Evolutionary conservation across 2,888 invertebrate genomes (phyloP).

Genomic region (Coecobrya sp.): DNA sequence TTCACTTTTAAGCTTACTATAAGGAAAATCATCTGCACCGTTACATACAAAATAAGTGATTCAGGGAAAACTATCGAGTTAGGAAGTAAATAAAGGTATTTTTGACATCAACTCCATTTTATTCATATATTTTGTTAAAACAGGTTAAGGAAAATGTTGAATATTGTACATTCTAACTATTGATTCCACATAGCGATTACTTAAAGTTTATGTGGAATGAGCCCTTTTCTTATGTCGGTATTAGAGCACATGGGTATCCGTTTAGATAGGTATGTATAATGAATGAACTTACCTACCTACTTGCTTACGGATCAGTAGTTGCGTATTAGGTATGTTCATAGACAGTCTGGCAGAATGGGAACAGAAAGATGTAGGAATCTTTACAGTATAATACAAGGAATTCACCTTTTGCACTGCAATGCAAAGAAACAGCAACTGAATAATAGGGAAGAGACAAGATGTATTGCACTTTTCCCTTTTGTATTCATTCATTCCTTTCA

Average conservation of each 20-base stretch:
- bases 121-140: neutral
- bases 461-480: conserved; percentile 66
- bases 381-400: conserved; percentile 29
- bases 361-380: conserved; percentile 15
- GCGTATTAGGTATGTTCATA: conserved; percentile 40
- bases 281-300: neutral
- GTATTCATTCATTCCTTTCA: conserved; percentile 40
- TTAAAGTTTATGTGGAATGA: conserved; percentile 45
- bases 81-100: conserved; percentile 16
- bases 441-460: conserved; percentile 60
- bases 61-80: neutral
- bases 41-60: neutral
- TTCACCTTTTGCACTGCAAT: conserved; percentile 20
- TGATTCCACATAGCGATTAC: neutral
- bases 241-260: neutral
- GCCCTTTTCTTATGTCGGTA: conserved; percentile 37
- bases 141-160: neutral
- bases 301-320: conserved; percentile 53
- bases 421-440: neutral
- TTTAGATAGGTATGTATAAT: neutral
- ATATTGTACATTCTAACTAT: neutral
- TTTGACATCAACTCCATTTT: neutral
- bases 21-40: neutral
- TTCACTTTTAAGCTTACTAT: conserved; percentile 53
- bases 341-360: neutral